A percentile compares a stretch with the other conserved stretches of the same genome.
phyloP scores from a whole-genome alignment of 2,797 vertebrate genomes.

The Echeneis naucrates region DNA sequence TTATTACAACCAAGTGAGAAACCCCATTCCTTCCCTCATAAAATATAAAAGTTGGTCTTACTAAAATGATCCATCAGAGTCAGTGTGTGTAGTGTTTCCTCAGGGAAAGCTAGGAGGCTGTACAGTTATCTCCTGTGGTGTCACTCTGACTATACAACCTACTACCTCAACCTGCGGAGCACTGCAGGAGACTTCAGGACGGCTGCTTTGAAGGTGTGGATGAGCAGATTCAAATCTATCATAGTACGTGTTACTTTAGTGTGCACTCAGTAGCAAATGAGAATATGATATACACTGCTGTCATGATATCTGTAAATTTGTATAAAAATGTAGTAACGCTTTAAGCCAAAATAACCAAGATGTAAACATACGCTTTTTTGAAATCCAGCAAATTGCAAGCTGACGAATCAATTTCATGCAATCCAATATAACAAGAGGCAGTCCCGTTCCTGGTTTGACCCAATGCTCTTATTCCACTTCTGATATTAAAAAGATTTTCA shows the following conservation, averaged over 20 bases:
- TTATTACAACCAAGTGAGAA: slow-evolving; percentile 6
- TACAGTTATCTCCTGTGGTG: slow-evolving; percentile 99
- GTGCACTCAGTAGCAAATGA: neutral
- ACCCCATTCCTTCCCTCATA: neutral
- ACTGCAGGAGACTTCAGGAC: slow-evolving; percentile 62
- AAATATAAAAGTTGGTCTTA: neutral
- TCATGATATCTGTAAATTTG: neutral
- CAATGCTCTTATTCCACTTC: slow-evolving; percentile 24
- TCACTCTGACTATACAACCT: slow-evolving; percentile 99
- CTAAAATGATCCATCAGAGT: slow-evolving; percentile 26
- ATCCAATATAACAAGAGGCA: neutral
- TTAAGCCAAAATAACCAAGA: neutral
- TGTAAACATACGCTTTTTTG: neutral
- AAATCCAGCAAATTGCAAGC: neutral
- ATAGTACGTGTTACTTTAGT: neutral
- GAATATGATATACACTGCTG: too few species aligned
- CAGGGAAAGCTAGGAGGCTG: slow-evolving; percentile 99
- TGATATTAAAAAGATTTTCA: slow-evolving; percentile 8
- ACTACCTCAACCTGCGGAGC: slow-evolving; percentile 98
- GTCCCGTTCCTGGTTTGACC: slow-evolving; percentile 21
- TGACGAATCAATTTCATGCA: neutral
- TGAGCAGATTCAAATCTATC: neutral
- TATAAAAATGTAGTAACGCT: neutral
- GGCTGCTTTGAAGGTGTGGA: neutral
- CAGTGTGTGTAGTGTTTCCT: slow-evolving; percentile 87